Percentiles rank a stretch among this genome's conserved stretches.
These are phyloP conservation scores for Meta bourneti DNA, from an alignment of 2,888 invertebrate species.

Conservation along the genomic window DNA sequence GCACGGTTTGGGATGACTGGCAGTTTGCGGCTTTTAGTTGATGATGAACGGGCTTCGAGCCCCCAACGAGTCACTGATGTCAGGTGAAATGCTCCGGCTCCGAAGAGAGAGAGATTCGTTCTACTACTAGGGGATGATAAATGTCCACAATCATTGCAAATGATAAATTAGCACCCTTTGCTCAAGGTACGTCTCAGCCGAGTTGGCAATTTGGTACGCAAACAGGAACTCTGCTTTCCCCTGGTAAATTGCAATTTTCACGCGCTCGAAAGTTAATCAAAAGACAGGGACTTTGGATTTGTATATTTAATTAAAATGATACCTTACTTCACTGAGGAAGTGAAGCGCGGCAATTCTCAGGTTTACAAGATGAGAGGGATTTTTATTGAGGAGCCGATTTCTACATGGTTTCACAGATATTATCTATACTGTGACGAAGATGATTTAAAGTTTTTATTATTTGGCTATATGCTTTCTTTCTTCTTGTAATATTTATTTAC, in stretches of 20 bases:
- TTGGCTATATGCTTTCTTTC: too few species aligned
- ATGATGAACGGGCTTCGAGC: conserved; percentile 46
- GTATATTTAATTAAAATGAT: too few species aligned
- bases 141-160: conserved; percentile 38
- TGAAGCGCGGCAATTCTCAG: too few species aligned
- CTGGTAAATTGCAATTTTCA: neutral
- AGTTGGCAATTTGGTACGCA: neutral
- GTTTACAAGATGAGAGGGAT: too few species aligned
- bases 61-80: conserved; percentile 48
- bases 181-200: neutral
- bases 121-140: conserved; percentile 30
- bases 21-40: conserved; percentile 13
- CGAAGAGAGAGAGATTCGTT: conserved; percentile 10
- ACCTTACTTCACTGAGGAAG: too few species aligned
- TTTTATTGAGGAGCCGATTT: too few species aligned
- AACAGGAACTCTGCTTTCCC: neutral
- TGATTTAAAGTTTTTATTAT: too few species aligned
- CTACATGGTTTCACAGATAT: too few species aligned
- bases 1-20: neutral
- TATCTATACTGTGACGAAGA: too few species aligned
- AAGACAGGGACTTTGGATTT: too few species aligned
- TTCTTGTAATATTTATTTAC: too few species aligned
- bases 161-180: conserved; percentile 45
- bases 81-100: conserved; percentile 14
- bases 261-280: neutral